phyloP scores from a whole-genome alignment of 1,140 invertebrate genomes.

The Panagrolaimus sp. region DNA sequence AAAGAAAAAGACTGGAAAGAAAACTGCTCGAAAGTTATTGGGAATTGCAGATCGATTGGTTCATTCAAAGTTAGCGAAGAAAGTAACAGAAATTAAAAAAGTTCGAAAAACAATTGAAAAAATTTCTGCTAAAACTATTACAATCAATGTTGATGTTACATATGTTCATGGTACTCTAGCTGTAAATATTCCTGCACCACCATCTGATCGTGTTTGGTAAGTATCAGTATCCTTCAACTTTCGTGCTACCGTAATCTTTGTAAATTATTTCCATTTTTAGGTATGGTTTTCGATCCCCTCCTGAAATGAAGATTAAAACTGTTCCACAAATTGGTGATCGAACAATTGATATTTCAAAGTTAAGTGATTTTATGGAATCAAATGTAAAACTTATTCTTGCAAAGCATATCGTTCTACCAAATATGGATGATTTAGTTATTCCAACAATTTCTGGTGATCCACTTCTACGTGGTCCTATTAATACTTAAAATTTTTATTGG shows the following conservation, averaged over 20 bases:
- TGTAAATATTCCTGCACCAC: constrained; percentile 87
- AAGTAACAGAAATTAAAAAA: constrained; percentile 64
- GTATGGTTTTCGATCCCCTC: constrained; percentile 23
- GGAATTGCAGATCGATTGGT: constrained; percentile 79
- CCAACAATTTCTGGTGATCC: constrained; percentile 41
- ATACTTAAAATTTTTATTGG: no score
- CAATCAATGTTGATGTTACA: constrained; percentile 78
- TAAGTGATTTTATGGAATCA: constrained; percentile 54
- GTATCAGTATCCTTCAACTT: background rate
- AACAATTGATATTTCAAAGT: constrained; percentile 44
- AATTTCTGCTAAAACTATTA: constrained; percentile 82
- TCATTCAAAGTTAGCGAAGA: constrained; percentile 81
- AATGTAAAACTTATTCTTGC: constrained; percentile 42
- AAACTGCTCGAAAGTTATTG: constrained; percentile 36
- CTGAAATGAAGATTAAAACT: constrained; percentile 43
- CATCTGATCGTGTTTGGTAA: constrained; percentile 81
- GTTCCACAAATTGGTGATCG: constrained; percentile 57
- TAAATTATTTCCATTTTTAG: background rate
- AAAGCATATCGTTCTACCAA: constrained; percentile 55
- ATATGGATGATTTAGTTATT: constrained; percentile 54
- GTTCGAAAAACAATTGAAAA: constrained; percentile 60
- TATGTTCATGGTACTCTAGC: constrained; percentile 74
- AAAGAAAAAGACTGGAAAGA: constrained; percentile 21
- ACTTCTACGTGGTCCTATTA: constrained; percentile 20
- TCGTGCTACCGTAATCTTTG: no score